These are phyloP conservation scores for Indri indri DNA, from an alignment of 2,113 vertebrate species.

Conservation along the genomic window DNA sequence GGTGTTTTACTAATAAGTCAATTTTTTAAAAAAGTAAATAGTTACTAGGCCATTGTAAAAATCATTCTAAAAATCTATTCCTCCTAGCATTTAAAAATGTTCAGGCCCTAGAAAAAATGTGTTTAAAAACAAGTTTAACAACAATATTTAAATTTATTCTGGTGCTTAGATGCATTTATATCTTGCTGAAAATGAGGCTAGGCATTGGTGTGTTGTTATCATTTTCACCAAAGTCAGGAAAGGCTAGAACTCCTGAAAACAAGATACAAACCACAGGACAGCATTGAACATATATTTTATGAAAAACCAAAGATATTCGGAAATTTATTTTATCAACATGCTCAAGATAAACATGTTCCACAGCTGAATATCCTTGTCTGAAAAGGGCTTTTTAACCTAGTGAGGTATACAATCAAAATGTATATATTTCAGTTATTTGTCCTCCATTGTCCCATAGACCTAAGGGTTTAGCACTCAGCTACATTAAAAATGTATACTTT, in stretches of 20 bases:
- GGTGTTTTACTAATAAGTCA: neutral
- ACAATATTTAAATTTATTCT: neutral
- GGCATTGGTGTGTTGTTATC: neutral
- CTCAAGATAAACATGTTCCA: neutral
- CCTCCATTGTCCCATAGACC: neutral
- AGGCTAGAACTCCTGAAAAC: slow-evolving; percentile 5
- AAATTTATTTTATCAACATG: neutral
- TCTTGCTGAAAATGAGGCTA: slow-evolving; percentile 57
- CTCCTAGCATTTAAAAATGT: neutral
- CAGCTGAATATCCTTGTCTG: neutral
- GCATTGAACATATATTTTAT: neutral
- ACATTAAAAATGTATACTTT: slow-evolving; percentile 61
- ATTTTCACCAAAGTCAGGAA: slow-evolving; percentile 27
- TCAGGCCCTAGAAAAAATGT: slow-evolving; percentile 27
- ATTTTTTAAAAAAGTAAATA: neutral
- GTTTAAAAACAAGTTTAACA: slow-evolving; percentile 34
- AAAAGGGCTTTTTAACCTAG: neutral
- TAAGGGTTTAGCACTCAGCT: slow-evolving; percentile 11
- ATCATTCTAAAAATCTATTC: slow-evolving; percentile 8
- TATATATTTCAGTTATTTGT: neutral
- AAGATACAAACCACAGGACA: neutral
- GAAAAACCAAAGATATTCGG: slow-evolving; percentile 24
- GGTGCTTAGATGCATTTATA: neutral
- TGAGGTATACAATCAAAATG: neutral
- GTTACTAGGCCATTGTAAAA: neutral